A percentile compares a stretch with the other conserved stretches of the same genome.
Conservation (phyloP, 2,888 invertebrate genomes). For the Ceraclea dissimilis region DNA sequence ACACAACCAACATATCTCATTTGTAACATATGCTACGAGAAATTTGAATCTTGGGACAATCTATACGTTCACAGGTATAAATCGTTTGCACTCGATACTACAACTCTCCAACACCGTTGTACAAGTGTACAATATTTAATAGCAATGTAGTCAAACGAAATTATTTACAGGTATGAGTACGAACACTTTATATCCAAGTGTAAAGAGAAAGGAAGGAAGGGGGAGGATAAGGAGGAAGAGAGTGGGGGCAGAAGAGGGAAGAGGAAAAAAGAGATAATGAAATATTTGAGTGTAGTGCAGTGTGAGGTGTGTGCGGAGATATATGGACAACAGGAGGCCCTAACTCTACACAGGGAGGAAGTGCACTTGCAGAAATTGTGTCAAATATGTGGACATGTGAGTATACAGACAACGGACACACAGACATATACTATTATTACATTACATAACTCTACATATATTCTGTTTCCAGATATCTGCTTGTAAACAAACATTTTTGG, state of each 20-base stretch:
- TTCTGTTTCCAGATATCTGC: constrained; percentile 10
- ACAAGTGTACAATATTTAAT: too few relatives aligned
- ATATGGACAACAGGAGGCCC: constrained; percentile 32
- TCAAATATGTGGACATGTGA: constrained; percentile 16
- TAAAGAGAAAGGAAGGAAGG: background rate
- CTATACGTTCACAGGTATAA: constrained; percentile 43
- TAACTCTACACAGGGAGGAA: constrained; percentile 35
- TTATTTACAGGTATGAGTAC: constrained; percentile 8
- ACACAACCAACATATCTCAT: constrained; percentile 40
- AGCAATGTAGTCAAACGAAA: too few relatives aligned
- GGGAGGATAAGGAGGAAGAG: background rate
- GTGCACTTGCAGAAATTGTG: constrained; percentile 10
- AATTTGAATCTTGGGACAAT: constrained; percentile 44
- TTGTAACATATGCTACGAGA: constrained; percentile 44
- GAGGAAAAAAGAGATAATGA: background rate
- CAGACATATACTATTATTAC: too few relatives aligned
- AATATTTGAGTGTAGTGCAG: constrained; percentile 28
- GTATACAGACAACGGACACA: too few relatives aligned
- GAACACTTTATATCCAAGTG: constrained; percentile 15
- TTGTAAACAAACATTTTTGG: constrained; percentile 1
- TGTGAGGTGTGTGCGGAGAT: constrained; percentile 42
- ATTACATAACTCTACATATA: background rate
- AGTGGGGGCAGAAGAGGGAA: background rate
- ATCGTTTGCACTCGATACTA: too few relatives aligned
- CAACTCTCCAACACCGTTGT: too few relatives aligned